Base-by-base conservation (phyloP, 2,113 vertebrate species). In the Caloenas nicobarica region DNA sequence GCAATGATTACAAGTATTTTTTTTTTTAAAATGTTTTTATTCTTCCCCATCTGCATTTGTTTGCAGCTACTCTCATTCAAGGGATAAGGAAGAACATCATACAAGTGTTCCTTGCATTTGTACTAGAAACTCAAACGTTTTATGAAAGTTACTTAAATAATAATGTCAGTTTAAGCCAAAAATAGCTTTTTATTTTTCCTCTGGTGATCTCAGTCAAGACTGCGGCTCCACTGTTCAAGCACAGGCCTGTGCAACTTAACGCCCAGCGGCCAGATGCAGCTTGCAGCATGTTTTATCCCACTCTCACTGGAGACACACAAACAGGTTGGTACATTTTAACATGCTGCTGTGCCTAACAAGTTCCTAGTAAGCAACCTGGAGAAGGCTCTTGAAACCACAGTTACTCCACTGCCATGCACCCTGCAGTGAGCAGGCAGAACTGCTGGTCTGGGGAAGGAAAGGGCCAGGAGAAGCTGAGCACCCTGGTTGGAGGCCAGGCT, bases 401-500 rank as follows among this genome's bases (percentile, higher is more conserved):
- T 11, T 74, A 29, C 56, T 46, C 36, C 38, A 38, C 24, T 33
- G 42, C 5, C 70, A 13, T 2, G 13, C 56, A 46, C 33, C 16
- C 13, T 25, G 29, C 90, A n/a, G 42, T 0, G 33, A 51, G 26
- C 74, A 73, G 74, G 66, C 71, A 86, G 23, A 76, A 36, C 42
- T 58, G 12, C 78, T 14, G 31, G 57, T 28, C 18, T 1, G 0
- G 25, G 13, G 25, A 68, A 78, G 26, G 7, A 28, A 56, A 79
- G 13, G 19, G 40, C 13, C 1, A 1, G 34, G 68, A 66, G 62
- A 77, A 91, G 58, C 16, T 1, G 8, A 36, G n/a, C 0, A 0
- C 36, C 24, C 31, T 12, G 16, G 19, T 6, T 25, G 33, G 26
- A 81, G 24, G 29, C 13, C 61, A 48, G 34, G 65, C 14, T 51